phyloP scores from a whole-genome alignment of 2,888 invertebrate species.

The Pycnomerus fuliginosus region DNA sequence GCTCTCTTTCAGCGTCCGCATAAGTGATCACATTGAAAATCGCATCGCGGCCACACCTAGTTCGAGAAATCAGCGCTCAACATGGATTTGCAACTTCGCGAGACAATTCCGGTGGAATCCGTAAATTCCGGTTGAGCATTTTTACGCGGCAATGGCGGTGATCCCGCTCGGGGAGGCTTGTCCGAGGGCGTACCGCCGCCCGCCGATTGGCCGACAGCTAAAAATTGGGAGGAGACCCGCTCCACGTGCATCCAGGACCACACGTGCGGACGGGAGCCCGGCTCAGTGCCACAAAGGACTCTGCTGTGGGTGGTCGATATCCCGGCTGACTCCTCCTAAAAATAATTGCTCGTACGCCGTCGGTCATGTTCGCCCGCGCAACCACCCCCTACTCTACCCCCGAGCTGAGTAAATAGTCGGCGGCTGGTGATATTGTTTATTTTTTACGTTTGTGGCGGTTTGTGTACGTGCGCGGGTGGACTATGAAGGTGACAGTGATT shows the following conservation, averaged over 20 bases:
- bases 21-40: too few relatives aligned
- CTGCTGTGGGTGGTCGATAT: slow-evolving; percentile 50
- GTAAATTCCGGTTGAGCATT: too few relatives aligned
- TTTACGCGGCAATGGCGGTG: slow-evolving; percentile 47
- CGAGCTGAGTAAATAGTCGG: slow-evolving; percentile 48
- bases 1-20: too few relatives aligned
- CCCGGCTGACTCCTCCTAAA: slow-evolving; percentile 46
- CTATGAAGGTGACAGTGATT: slow-evolving; percentile 41
- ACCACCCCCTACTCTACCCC: slow-evolving; percentile 48
- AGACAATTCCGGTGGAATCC: too few relatives aligned
- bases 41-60: too few relatives aligned
- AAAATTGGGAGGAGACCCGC: slow-evolving; percentile 34
- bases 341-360: slow-evolving; percentile 36
- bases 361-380: slow-evolving; percentile 41
- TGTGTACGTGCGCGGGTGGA: slow-evolving; percentile 44
- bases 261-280: slow-evolving; percentile 43
- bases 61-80: too few relatives aligned
- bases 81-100: too few relatives aligned
- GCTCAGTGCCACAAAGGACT: slow-evolving; percentile 47
- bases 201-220: slow-evolving; percentile 36
- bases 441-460: slow-evolving; percentile 49
- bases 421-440: slow-evolving; percentile 52
- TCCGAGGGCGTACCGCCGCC: slow-evolving; percentile 38
- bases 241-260: slow-evolving; percentile 50
- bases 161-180: slow-evolving; percentile 15